Percentiles rank a stretch among this genome's conserved stretches.
Evolutionary conservation across 2,888 invertebrate genomes (phyloP).

Genomic region (Salpingus planirostris): DNA sequence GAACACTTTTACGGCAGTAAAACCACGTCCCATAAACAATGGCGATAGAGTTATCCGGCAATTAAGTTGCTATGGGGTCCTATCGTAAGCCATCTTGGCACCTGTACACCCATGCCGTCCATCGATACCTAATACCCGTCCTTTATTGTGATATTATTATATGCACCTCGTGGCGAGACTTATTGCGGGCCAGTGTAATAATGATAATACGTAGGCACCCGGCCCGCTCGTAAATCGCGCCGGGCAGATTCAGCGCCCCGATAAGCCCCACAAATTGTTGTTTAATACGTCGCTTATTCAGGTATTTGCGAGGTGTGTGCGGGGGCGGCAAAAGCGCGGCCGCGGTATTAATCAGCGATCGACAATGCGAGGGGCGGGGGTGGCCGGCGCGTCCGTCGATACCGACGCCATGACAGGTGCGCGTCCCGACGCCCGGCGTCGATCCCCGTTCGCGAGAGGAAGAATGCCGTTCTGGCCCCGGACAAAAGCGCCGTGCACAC

Average conservation of each 20-base stretch:
- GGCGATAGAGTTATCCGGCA: constrained; percentile 30
- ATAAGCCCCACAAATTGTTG: constrained; percentile 23
- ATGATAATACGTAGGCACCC: too few relatives aligned
- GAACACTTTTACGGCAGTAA: constrained; percentile 22
- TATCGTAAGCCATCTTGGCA: constrained; percentile 25
- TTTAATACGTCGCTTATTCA: constrained; percentile 19
- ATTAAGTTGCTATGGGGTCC: constrained; percentile 23
- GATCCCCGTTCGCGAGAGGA: too few relatives aligned
- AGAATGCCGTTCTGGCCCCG: too few relatives aligned
- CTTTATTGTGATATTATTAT: too few relatives aligned
- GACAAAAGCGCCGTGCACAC: too few relatives aligned
- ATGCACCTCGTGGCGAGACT: too few relatives aligned
- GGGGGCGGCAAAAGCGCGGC: too few relatives aligned
- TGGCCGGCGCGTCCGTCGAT: constrained; percentile 3
- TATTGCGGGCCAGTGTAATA: too few relatives aligned
- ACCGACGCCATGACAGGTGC: too few relatives aligned
- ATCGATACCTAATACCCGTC: constrained; percentile 5
- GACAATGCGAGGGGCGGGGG: constrained; percentile 30
- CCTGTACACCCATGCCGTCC: constrained; percentile 18
- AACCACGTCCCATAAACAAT: constrained; percentile 24
- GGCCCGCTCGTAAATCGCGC: constrained; percentile 27
- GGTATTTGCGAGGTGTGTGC: too few relatives aligned
- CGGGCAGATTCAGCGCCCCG: constrained; percentile 11
- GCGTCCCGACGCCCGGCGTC: too few relatives aligned
- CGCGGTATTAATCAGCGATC: constrained; percentile 29